phyloP scores from a whole-genome alignment of 2,113 vertebrate species.

The Aegotheles bennettii region DNA sequence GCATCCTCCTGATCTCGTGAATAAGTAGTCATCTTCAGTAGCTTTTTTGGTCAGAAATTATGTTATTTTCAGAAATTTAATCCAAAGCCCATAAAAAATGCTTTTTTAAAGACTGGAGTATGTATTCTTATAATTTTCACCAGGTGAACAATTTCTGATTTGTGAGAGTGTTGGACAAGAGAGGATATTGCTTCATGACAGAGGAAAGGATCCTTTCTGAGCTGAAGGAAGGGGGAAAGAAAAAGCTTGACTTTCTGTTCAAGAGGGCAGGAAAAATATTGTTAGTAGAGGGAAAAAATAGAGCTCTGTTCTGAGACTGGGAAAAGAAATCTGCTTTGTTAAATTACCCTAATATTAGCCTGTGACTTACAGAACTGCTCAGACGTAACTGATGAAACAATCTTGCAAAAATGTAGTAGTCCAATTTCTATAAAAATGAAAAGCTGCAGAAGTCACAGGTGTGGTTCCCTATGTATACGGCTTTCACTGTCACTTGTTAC shows the following conservation, averaged over 20 bases:
- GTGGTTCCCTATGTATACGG: rapidly evolving
- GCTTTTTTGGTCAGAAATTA: not conserved
- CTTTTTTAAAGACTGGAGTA: not conserved
- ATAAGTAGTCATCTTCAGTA: not conserved
- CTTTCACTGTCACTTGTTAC: not conserved
- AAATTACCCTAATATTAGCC: not conserved
- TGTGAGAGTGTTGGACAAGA: not conserved
- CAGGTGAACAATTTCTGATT: not conserved
- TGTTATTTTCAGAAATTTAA: not conserved
- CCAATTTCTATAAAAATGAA: not conserved
- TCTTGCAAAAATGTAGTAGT: not conserved
- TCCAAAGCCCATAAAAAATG: not conserved
- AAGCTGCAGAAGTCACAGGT: not conserved
- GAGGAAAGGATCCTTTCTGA: not conserved
- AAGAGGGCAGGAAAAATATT: not conserved
- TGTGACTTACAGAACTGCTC: not conserved
- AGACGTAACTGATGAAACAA: not conserved
- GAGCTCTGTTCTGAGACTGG: not conserved
- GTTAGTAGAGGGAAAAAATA: not conserved
- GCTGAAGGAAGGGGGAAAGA: not conserved
- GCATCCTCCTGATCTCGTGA: not conserved
- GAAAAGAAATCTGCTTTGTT: not conserved
- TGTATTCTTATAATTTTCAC: not conserved
- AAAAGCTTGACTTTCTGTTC: not conserved
- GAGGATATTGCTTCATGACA: not conserved